Base-by-base conservation (phyloP, 2,888 invertebrate species). In the Osedax fenrisi region DNA sequence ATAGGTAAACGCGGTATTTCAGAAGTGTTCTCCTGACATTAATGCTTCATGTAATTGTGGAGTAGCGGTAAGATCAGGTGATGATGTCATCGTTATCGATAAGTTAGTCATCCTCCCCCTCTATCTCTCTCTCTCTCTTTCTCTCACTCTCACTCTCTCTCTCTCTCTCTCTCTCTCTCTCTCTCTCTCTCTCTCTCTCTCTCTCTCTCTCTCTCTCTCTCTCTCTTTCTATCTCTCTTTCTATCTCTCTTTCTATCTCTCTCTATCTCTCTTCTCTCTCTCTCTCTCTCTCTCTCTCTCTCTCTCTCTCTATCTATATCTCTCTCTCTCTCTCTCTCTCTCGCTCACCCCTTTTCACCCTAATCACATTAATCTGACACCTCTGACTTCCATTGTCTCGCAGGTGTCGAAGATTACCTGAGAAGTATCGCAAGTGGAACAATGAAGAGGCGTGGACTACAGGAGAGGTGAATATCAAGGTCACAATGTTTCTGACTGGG, bases 21-120 rank as follows among this genome's bases (percentile, higher is more conserved):
- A 78, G 76, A 72, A 59, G 25, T 79, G 79, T 68, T 22, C 24
- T n/a, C 26, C 23, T 1, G 17, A 23, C 17, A 70, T 77, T 2
- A 26, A 62, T 1, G 79, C 78, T 1, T 78, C 79, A 1, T 79
- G 79, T 74, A 79, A 79, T 72, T 79, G 79, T 62, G 79, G 74
- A 22, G 78, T 79, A 10, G 78, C 77, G 2, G 75, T 79, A 2
- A 75, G 75, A 64, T 71, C 76, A 2, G 77, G 77, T 13, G 79
- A 79, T 59, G 79, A 79, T 61, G 77, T 79, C 25, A 41, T 79
- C 10, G 77, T 78, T 3, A 73, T 79, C n/a, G 77, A 79, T 69
- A n/a, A n/a, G 21, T 64, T n/a, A 64, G 21, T 64, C 10, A 10
- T 13, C 64, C 23, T n/a, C 13, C 64, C 23, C 64, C 56, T 56